Percentiles rank a stretch among this genome's conserved stretches.
phyloP scores from a whole-genome alignment of 1,140 invertebrate genomes.

The Frieseomelitta varia region DNA sequence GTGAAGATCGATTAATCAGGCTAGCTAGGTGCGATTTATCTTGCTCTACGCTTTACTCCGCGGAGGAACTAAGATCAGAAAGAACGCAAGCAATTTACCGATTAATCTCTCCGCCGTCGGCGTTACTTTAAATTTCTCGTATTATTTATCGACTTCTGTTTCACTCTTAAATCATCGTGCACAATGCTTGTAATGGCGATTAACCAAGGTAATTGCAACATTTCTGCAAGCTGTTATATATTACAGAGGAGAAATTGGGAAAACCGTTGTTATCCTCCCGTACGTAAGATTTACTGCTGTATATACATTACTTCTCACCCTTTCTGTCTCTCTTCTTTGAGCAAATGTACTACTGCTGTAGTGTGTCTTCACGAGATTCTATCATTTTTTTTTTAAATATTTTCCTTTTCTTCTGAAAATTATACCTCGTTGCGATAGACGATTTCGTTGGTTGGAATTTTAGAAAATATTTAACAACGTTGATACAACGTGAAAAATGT shows the following conservation, averaged over 20 bases:
- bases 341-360: not conserved
- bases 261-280: not conserved
- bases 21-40: slow-evolving; percentile 30
- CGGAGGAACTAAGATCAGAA: slow-evolving; percentile 32
- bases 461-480: too few relatives aligned
- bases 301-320: not conserved
- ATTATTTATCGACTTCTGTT: not conserved
- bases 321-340: not conserved
- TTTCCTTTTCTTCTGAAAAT: not conserved
- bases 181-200: not conserved
- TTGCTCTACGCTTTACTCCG: not conserved
- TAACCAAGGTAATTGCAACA: not conserved
- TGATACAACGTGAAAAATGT: too few relatives aligned
- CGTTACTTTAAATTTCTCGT: slow-evolving; percentile 2
- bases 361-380: not conserved
- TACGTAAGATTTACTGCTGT: not conserved
- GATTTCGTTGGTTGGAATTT: not conserved
- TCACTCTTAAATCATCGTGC: slow-evolving; percentile 6
- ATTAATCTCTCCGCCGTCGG: slow-evolving; percentile 23
- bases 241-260: not conserved
- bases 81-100: slow-evolving; percentile 8
- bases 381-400: not conserved
- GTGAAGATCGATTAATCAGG: slow-evolving; percentile 34
- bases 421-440: not conserved
- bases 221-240: not conserved